Base-by-base conservation (phyloP, 37 sponge, comb jelly and placozoan species). In the Halisarca cf. caerulea region DNA sequence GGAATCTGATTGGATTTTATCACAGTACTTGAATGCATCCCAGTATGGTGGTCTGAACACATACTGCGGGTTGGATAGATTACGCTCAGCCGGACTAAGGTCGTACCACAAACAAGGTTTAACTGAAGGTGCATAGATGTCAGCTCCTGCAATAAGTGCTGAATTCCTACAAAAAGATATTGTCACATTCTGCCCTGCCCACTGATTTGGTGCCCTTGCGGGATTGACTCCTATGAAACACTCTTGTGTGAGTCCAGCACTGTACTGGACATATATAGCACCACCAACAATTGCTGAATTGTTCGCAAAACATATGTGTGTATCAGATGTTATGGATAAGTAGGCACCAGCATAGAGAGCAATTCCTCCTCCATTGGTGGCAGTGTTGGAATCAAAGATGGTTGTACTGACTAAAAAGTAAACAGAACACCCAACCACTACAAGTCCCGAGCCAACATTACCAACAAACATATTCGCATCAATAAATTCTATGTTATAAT, bases 311-410 rank as follows among this genome's bases (percentile, higher is more conserved):
- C 30, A 17, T 27, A 68, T 17, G 1, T 2, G 17, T 3, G 69
- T 32, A 4, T 30, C 33, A 68, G 11, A 34, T 18, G 17, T 34
- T 3, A 68, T 27, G 1, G 4, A 17, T 17, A 68, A 17, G 35
- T 18, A 32, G 0, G 32, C 69, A 68, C 4, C 4, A 34, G 69
- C 69, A 68, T 68, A 68, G 2, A 34, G 17, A 30, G 69, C 69
- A 34, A 68, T 68, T 1, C 34, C 69, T 34, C 69, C 69, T 34
- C 69, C 69, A 68, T 68, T 68, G 30, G 69, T 30, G 33, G 69
- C 69, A 68, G 30, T 4, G 30, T 68, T 68, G 69, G 11, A 8
- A 17, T 34, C 32, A 34, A 68, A 68, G 2, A 7, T 4, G 2
- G 30, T 30, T 32, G 69, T 27, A 15, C 34, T 4, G 17, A 28